Percentiles rank a stretch among this genome's conserved stretches.
phyloP scores from a whole-genome alignment of 2,888 invertebrate genomes.

The Liposcelis brunnea region DNA sequence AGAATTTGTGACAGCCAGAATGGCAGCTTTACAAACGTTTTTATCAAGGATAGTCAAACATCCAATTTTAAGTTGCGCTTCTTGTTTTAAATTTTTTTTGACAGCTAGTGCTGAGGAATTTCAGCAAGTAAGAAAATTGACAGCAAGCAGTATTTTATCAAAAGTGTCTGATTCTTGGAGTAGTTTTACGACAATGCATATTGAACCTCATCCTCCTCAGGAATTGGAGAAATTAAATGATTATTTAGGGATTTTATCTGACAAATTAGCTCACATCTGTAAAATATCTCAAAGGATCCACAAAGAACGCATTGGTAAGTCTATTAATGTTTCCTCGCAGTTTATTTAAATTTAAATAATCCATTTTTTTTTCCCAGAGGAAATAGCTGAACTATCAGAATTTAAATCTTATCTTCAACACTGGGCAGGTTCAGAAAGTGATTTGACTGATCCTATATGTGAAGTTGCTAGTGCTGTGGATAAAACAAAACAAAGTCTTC shows the following conservation, averaged over 20 bases:
- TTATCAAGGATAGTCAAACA: constrained; percentile 46
- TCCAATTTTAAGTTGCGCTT: constrained; percentile 48
- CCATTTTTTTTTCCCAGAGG: constrained; percentile 24
- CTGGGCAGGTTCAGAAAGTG: constrained; percentile 41
- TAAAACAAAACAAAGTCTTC: constrained; percentile 29
- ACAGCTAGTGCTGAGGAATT: constrained; percentile 37
- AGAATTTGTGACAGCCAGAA: constrained; percentile 47
- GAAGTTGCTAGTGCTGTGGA: constrained; percentile 32
- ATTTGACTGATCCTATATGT: constrained; percentile 29
- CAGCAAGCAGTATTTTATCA: constrained; percentile 3
- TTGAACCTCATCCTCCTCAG: constrained; percentile 36
- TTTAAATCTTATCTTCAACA: constrained; percentile 41
- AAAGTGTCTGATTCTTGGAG: constrained; percentile 35
- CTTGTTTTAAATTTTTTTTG: constrained; percentile 43
- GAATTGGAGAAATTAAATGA: constrained; percentile 45
- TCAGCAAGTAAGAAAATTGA: constrained; percentile 10
- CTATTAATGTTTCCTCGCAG: constrained; percentile 11
- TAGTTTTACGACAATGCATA: constrained; percentile 33
- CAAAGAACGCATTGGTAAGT: constrained; percentile 38
- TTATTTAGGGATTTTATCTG: constrained; percentile 39
- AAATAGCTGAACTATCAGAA: constrained; percentile 35
- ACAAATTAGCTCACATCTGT: constrained; percentile 43
- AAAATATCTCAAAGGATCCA: constrained; percentile 43
- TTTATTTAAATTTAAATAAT: background rate
- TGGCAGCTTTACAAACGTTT: constrained; percentile 46